These are phyloP conservation scores for Nipponia nippon DNA, from an alignment of 2,113 vertebrate genomes.

Conservation along the genomic window DNA sequence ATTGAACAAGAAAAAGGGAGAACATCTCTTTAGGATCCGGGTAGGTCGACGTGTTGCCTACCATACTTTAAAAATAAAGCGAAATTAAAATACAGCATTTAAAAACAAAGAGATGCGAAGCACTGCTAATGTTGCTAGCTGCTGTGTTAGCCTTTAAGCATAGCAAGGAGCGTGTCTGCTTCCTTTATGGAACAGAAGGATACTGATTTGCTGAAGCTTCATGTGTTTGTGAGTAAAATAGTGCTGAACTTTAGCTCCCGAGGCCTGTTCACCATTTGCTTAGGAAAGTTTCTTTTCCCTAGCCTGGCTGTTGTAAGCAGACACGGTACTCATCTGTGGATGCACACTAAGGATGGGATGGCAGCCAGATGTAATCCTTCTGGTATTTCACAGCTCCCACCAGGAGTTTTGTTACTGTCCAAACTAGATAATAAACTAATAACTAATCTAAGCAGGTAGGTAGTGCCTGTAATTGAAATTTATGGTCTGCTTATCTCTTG, in stretches of 20 bases:
- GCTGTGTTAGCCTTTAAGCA: neutral
- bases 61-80: neutral
- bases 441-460: neutral
- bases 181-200: neutral
- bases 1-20: conserved; percentile 37
- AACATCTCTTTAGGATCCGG: conserved; percentile 2
- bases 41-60: neutral
- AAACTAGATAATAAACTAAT: neutral
- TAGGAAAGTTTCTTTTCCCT: neutral
- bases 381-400: neutral
- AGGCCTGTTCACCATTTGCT: neutral
- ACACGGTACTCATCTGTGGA: neutral
- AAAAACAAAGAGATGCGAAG: neutral
- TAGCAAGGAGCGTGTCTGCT: neutral
- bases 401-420: neutral
- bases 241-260: neutral
- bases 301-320: neutral
- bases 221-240: neutral
- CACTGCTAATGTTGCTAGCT: neutral
- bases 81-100: neutral
- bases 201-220: neutral
- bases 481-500: neutral
- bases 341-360: neutral
- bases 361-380: neutral
- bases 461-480: conserved; percentile 4